Percentiles rank a stretch among this genome's conserved stretches.
Conservation (phyloP, 2,888 invertebrate species). For the Cheilosia vernalis region DNA sequence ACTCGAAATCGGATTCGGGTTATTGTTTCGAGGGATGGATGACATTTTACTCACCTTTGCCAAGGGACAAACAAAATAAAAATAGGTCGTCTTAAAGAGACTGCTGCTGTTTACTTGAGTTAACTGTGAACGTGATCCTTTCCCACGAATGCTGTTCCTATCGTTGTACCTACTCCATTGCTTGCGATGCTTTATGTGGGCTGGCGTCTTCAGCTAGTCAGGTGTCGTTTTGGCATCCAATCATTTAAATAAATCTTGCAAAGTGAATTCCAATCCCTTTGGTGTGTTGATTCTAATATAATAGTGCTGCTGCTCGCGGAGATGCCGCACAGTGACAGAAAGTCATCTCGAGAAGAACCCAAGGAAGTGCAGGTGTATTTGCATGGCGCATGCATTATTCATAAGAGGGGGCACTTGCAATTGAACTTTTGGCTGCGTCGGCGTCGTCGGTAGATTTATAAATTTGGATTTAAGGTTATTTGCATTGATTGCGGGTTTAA, state of each 20-base stretch:
- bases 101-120: background rate
- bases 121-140: constrained; percentile 36
- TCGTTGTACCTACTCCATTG: background rate
- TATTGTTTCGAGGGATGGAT: constrained; percentile 30
- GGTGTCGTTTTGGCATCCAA: constrained; percentile 66
- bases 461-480: constrained; percentile 27
- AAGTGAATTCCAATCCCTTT: constrained; percentile 60
- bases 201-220: constrained; percentile 27
- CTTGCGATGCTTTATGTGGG: constrained; percentile 11
- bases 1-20: constrained; percentile 51
- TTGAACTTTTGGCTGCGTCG: constrained; percentile 31
- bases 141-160: background rate
- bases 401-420: constrained; percentile 29
- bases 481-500: constrained; percentile 45
- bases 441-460: constrained; percentile 20
- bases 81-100: background rate
- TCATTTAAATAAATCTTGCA: constrained; percentile 60
- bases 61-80: constrained; percentile 2
- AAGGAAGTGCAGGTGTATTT: constrained; percentile 44
- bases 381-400: constrained; percentile 67
- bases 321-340: background rate
- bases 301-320: constrained; percentile 27
- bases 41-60: constrained; percentile 19
- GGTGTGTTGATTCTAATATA: constrained; percentile 66
- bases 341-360: constrained; percentile 17